phyloP scores from a whole-genome alignment of 1,140 invertebrate species.

The Solen grandis region DNA sequence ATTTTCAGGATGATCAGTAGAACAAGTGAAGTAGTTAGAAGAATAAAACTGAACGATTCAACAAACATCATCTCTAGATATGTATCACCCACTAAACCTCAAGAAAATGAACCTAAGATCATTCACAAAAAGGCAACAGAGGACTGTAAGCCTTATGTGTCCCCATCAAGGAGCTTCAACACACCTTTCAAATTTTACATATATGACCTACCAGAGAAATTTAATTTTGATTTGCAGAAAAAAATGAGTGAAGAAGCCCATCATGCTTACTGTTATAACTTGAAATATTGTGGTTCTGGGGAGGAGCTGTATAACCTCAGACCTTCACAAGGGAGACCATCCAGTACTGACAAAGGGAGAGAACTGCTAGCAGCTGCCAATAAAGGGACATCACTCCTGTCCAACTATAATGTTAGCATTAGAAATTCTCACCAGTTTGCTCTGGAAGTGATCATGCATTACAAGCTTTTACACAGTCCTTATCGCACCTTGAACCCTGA shows the following conservation, averaged over 20 bases:
- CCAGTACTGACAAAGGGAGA: too few relatives aligned
- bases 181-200: conserved; percentile 68
- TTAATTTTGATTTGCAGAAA: conserved; percentile 64
- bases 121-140: too few relatives aligned
- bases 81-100: too few relatives aligned
- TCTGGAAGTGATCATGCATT: conserved; percentile 70
- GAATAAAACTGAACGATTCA: too few relatives aligned
- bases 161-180: conserved; percentile 20
- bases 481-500: conserved; percentile 62
- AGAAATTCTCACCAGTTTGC: conserved; percentile 69
- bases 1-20: too few relatives aligned
- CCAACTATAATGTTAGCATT: conserved; percentile 44
- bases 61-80: too few relatives aligned
- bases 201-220: conserved; percentile 67
- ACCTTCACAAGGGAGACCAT: not conserved
- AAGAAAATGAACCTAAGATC: too few relatives aligned
- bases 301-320: conserved; percentile 39
- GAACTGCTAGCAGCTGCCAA: too few relatives aligned
- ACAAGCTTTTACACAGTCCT: conserved; percentile 66
- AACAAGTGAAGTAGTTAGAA: too few relatives aligned
- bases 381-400: not conserved
- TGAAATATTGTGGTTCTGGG: conserved; percentile 65
- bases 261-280: conserved; percentile 59
- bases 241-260: conserved; percentile 17
- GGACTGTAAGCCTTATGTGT: not conserved